Base-by-base conservation (phyloP, 2,888 invertebrate species). In the Drosophila lacicola region DNA sequence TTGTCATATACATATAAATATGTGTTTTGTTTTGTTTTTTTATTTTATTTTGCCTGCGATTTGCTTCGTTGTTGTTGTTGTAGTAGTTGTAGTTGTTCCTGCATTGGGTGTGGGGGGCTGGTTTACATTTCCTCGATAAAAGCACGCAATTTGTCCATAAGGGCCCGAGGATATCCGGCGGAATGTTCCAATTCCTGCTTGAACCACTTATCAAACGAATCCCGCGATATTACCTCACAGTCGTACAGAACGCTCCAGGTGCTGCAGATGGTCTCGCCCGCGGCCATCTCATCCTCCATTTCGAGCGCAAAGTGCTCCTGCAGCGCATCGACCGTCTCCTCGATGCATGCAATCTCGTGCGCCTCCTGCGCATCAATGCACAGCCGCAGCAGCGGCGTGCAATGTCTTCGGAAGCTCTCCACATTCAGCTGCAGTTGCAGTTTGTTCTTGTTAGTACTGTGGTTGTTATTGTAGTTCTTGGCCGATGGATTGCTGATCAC, bases 131-230 rank as follows among this genome's bases (percentile, higher is more conserved):
- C 70, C 42, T 78, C 75, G 34, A 88, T 80, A 29, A 82, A 74
- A 14, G 55, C 42, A 19, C 70, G 72, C 51, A 81, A 46, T 19
- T 79, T 81, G 62, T 58, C 65, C 39, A 78, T 65, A 2, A 82
- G 56, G 2, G 67, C 56, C n/a, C 82, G 60, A 3, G 77, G 77
- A 34, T 72, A 75, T 17, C 39, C 36, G 29, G 68, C 49, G 0
- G 74, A 53, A 17, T 75, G 72, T 8, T 72, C 72, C 0, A 49
- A 39, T 21, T 85, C 81, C 29, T 80, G 74, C 42, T 81, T 83
- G 25, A 90, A 82, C 91, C 91, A 91, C 60, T 91, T 91, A 37
- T 91, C 89, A 58, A 91, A 90, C 0, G 91, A 88, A 51, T 91
- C 92, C 50, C 90, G 90, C 4, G 92, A 84, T 49, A 91, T 91